phyloP scores from a whole-genome alignment of 2,888 invertebrate genomes.

The Andrena bicolor region DNA sequence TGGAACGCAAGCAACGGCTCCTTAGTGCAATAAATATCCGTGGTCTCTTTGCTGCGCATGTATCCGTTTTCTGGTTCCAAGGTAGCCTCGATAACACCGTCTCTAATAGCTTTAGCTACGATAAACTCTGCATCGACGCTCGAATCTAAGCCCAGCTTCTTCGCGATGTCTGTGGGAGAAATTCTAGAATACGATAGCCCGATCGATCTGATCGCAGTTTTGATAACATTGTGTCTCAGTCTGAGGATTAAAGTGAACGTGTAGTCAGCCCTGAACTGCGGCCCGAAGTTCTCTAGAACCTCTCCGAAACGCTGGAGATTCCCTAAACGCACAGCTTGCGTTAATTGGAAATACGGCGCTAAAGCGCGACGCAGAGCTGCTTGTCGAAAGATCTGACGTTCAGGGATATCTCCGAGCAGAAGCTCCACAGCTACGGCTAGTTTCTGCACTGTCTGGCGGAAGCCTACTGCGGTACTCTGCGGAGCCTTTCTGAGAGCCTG shows the following conservation, averaged over 20 bases:
- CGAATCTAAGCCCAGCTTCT: slow-evolving; percentile 96
- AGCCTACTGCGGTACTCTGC: slow-evolving; percentile 99
- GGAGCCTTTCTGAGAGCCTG: slow-evolving; percentile 98
- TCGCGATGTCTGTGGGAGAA: slow-evolving; percentile 97
- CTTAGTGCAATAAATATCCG: slow-evolving; percentile 98
- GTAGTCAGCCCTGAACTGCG: slow-evolving; percentile 96
- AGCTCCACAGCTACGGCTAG: slow-evolving; percentile 97
- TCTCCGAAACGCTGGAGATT: slow-evolving; percentile 97
- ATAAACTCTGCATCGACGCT: slow-evolving; percentile 99
- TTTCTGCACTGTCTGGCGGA: slow-evolving; percentile 98
- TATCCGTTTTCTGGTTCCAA: slow-evolving; percentile 98
- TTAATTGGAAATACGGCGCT: slow-evolving; percentile 98
- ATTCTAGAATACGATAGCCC: slow-evolving; percentile 98
- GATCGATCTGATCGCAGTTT: slow-evolving; percentile 98
- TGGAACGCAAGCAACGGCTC: slow-evolving; percentile 98
- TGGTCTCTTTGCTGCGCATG: slow-evolving; percentile 98
- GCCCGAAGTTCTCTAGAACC: slow-evolving; percentile 95
- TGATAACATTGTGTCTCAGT: slow-evolving; percentile 99
- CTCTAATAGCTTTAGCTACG: slow-evolving; percentile 98
- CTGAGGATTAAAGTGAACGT: slow-evolving; percentile 98
- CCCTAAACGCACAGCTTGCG: slow-evolving; percentile 98
- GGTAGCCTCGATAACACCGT: slow-evolving; percentile 99
- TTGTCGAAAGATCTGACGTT: slow-evolving; percentile 97
- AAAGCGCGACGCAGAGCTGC: slow-evolving; percentile 95
- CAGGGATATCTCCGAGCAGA: slow-evolving; percentile 98